phyloP scores from a whole-genome alignment of 1,140 invertebrate genomes.

The Camponotus pennsylvanicus region DNA sequence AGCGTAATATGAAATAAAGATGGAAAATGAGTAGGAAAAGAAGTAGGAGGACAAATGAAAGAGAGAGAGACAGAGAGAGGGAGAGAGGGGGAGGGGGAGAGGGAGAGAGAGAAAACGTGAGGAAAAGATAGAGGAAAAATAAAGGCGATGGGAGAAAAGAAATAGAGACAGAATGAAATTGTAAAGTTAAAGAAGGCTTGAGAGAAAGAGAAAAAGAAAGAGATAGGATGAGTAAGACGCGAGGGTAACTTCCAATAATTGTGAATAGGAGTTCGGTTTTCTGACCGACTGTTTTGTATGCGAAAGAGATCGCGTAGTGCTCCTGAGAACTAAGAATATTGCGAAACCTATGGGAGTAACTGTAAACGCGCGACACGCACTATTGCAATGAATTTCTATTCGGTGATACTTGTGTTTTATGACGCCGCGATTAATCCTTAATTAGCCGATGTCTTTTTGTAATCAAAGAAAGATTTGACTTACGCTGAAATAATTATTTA shows the following conservation, averaged over 20 bases:
- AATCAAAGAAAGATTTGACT: slow-evolving; percentile 18
- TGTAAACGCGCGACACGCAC: slow-evolving; percentile 18
- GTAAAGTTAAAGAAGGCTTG: slow-evolving; percentile 19
- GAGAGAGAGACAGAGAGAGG: slow-evolving; percentile 13
- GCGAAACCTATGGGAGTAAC: slow-evolving; percentile 36
- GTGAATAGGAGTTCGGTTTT: slow-evolving; percentile 54
- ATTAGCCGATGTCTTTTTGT: not conserved
- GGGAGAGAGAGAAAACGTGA: not conserved
- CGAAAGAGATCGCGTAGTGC: slow-evolving; percentile 23
- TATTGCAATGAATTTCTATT: slow-evolving; percentile 38
- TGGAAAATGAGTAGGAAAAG: slow-evolving; percentile 25
- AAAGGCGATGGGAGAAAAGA: slow-evolving; percentile 46
- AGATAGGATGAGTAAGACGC: not conserved
- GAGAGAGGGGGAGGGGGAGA: not conserved
- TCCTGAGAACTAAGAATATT: slow-evolving; percentile 32
- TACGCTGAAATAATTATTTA: not conserved
- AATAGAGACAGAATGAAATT: slow-evolving; percentile 17
- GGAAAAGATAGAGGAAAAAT: slow-evolving; percentile 16
- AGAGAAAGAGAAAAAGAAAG: not conserved
- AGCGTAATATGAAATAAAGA: slow-evolving; percentile 34
- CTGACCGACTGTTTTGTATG: slow-evolving; percentile 49
- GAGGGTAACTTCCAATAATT: slow-evolving; percentile 41
- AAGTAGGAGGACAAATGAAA: slow-evolving; percentile 14
- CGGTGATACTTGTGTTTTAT: slow-evolving; percentile 1
- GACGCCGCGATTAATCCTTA: slow-evolving; percentile 3